Conservation (phyloP, 2,797 vertebrate species). For the Hozukius guyotensis region DNA sequence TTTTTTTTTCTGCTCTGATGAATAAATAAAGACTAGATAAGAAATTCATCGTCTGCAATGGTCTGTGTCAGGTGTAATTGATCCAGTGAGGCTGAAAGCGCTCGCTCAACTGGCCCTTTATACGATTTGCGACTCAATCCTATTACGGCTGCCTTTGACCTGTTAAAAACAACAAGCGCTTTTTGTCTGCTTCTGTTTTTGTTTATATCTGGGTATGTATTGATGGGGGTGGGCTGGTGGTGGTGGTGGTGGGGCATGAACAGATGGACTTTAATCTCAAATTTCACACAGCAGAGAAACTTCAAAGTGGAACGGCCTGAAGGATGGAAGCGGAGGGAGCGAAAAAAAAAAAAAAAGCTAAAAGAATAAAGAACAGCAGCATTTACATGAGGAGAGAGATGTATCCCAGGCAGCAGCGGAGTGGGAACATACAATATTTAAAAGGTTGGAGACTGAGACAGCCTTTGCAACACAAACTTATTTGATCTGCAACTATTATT, state of each 20-base stretch:
- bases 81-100: constrained; percentile 8
- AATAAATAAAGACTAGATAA: constrained; percentile 38
- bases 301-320: constrained; percentile 69
- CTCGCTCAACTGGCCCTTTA: neutral
- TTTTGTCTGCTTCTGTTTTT: constrained; percentile 39
- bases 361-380: constrained; percentile 57
- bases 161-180: neutral
- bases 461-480: constrained; percentile 53
- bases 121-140: neutral
- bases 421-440: constrained; percentile 72
- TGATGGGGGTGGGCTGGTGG: neutral
- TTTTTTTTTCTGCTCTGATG: neutral
- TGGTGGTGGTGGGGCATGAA: neutral
- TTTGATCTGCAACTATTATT: constrained; percentile 73
- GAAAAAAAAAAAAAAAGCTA: neutral
- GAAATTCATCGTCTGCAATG: constrained; percentile 5
- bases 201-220: constrained; percentile 41
- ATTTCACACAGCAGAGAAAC: constrained; percentile 62
- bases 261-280: constrained; percentile 69
- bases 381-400: constrained; percentile 68
- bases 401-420: constrained; percentile 41
- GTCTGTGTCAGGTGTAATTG: constrained; percentile 12
- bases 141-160: neutral
- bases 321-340: constrained; percentile 40
- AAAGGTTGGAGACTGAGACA: constrained; percentile 63